Evolutionary conservation across 2,113 vertebrate species (phyloP).

Genomic region (Gadus chalcogrammus): DNA sequence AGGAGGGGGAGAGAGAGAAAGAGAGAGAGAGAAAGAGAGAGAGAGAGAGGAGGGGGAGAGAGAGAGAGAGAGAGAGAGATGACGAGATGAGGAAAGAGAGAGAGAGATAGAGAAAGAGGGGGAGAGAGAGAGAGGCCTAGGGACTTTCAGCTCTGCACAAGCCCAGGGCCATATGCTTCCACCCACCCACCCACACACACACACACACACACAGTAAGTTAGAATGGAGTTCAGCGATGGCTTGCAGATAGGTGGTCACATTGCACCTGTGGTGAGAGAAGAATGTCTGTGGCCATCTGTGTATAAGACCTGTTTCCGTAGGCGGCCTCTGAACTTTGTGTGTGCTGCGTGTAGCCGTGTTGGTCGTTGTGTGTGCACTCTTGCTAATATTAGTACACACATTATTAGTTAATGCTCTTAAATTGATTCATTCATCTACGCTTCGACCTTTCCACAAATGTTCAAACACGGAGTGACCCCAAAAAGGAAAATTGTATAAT

Average conservation of each 20-base stretch:
- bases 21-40: too few relatives aligned
- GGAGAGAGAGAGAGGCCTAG: too few relatives aligned
- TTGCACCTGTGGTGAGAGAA: constrained; percentile 28
- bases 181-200: constrained; percentile 19
- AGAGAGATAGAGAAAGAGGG: too few relatives aligned
- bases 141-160: constrained; percentile 45
- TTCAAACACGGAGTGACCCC: too few relatives aligned
- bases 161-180: constrained; percentile 2
- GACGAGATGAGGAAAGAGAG: too few relatives aligned
- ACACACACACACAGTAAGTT: constrained; percentile 18
- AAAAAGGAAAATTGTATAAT: too few relatives aligned
- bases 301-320: constrained; percentile 3
- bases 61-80: background rate
- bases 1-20: too few relatives aligned
- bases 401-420: too few relatives aligned
- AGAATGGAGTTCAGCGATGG: constrained; percentile 39
- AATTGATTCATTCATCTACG: too few relatives aligned
- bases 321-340: constrained; percentile 1
- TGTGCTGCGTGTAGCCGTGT: constrained; percentile 11
- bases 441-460: too few relatives aligned
- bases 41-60: background rate
- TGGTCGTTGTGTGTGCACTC: too few relatives aligned
- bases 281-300: constrained; percentile 25
- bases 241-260: constrained; percentile 44
- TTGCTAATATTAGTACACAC: background rate